Base-by-base conservation (phyloP, 1,140 invertebrate genomes). In the Pseudomyrmex sp. region DNA sequence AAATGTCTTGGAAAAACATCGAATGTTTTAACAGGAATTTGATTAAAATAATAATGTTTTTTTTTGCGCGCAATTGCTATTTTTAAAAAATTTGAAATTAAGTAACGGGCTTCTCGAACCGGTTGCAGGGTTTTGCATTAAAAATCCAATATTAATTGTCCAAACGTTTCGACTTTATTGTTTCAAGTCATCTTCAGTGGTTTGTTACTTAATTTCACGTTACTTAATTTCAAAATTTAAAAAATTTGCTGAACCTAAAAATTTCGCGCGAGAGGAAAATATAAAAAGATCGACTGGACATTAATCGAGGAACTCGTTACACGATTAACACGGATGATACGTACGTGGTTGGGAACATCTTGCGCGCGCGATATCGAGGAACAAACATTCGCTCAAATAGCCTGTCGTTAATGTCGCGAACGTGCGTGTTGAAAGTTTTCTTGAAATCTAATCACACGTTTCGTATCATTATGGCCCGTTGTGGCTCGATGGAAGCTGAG, bases 391-490 rank as follows among this genome's bases (percentile, higher is more conserved):
- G 23, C 66, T 72, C 66, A 26, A 48, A 12, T 59, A 70, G 44
- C 20, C 20, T 26, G 54, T 70, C 68, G 44, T 59, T 46, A 56
- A 77, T 35, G 35, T 66, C 20, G 9, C 52, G 52, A 35, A 8
- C 52, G 20, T 61, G 35, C 20, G 13, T 56, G 52, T 35, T 58
- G 66, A 80, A 80, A 80, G 35, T 80, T 80, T 59, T 61, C 54
- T 35, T 50, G 2, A 80, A 69, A 80, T 50, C 44, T 72, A 80
- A 61, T 79, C 76, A 44, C 20, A 48, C 52, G 54, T 56, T 20
- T 13, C 52, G 44, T 54, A 18, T 70, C 44, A 61, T 80, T 80
- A 72, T 20, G 65, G 23, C n/a, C 72, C 44, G 54, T 35, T 35
- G 35, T 35, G 35, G 35, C 46, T 23, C 48, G 46, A 1, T 59